Evolutionary conservation across 2,113 vertebrate genomes (phyloP).

Genomic region (Cyprinodon variegatus): DNA sequence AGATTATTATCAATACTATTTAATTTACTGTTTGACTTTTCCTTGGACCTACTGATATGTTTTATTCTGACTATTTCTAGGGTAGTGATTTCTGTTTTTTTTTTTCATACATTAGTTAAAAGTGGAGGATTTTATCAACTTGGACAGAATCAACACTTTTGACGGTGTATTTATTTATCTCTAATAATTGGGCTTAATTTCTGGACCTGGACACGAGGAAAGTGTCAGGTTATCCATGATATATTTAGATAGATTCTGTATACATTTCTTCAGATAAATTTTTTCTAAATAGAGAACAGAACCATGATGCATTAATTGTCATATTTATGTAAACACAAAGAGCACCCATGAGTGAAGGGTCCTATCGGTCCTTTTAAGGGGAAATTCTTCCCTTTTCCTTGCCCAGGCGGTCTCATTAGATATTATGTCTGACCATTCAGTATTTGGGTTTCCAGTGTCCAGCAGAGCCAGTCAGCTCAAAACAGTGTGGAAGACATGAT

Average conservation of each 20-base stretch:
- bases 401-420: slow-evolving; percentile 36
- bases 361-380: background rate
- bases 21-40: slow-evolving; percentile 7
- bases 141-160: background rate
- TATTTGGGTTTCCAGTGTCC: slow-evolving; percentile 75
- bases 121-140: background rate
- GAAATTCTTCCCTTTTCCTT: slow-evolving; percentile 16
- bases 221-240: background rate
- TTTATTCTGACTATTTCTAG: background rate
- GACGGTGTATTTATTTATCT: background rate
- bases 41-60: background rate
- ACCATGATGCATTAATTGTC: background rate
- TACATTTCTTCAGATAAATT: background rate
- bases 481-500: slow-evolving; percentile 64
- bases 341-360: background rate
- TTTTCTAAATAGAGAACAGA: background rate
- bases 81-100: too few relatives aligned
- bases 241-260: background rate
- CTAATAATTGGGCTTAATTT: background rate
- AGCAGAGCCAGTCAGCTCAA: slow-evolving; percentile 68
- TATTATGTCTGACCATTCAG: slow-evolving; percentile 43
- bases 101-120: background rate
- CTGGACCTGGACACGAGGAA: too few relatives aligned
- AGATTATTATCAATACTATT: background rate
- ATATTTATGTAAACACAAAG: background rate